Percentiles rank a stretch among this genome's conserved stretches.
These are phyloP conservation scores for Morpho achilles DNA, from an alignment of 2,888 invertebrate genomes.

Conservation along the genomic window DNA sequence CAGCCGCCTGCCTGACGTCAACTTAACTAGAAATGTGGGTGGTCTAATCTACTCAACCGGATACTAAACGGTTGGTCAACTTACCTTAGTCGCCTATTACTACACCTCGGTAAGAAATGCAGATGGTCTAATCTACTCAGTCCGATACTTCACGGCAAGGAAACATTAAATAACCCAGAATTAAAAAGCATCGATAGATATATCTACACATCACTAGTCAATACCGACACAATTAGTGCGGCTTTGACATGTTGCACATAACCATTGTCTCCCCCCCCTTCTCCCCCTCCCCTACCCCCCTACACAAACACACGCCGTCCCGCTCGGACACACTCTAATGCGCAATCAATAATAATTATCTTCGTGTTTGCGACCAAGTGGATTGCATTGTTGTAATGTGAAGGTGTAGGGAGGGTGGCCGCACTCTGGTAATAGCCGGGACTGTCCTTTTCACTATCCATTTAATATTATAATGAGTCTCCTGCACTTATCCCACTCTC, in stretches of 20 bases:
- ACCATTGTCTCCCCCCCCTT: conserved; percentile 42
- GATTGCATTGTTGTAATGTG: conserved; percentile 53
- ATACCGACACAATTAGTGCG: conserved; percentile 47
- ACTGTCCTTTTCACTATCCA: background rate
- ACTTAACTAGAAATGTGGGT: too few relatives aligned
- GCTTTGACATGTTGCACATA: conserved; percentile 56
- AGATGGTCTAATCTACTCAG: too few relatives aligned
- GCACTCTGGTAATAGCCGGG: background rate
- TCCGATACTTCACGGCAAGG: too few relatives aligned
- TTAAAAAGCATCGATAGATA: background rate
- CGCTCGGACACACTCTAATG: conserved; percentile 50
- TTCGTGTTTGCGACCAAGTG: conserved; percentile 66
- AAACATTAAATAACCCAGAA: too few relatives aligned
- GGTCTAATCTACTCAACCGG: too few relatives aligned
- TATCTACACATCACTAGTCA: conserved; percentile 27
- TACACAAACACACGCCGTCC: conserved; percentile 30
- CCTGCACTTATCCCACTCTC: too few relatives aligned
- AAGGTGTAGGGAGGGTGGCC: conserved; percentile 30
- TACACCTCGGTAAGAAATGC: too few relatives aligned
- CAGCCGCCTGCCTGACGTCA: too few relatives aligned
- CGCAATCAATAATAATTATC: conserved; percentile 77
- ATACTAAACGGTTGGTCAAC: too few relatives aligned
- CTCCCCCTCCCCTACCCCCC: conserved; percentile 20
- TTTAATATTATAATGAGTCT: too few relatives aligned
- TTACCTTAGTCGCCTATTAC: too few relatives aligned